phyloP scores from a whole-genome alignment of 1,140 invertebrate species.

The Pachyrhynchus sulphureomaculatus region DNA sequence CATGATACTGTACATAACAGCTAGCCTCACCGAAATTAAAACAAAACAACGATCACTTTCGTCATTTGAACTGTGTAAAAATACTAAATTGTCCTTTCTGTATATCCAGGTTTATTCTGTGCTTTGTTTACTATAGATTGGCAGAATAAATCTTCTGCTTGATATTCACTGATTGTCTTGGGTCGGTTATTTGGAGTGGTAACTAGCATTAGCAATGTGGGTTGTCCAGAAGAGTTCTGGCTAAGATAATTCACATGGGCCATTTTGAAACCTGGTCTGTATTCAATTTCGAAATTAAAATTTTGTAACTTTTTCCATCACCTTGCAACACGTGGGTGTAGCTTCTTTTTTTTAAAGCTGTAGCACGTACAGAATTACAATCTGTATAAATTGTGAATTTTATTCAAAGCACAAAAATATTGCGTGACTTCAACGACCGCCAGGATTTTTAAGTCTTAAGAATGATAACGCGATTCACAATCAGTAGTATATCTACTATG shows the following conservation, averaged over 20 bases:
- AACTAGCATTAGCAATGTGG: neutral
- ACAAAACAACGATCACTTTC: constrained; percentile 10
- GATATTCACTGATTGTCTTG: too few species aligned
- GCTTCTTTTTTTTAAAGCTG: constrained; percentile 9
- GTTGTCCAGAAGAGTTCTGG: neutral
- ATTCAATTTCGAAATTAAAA: constrained; percentile 1
- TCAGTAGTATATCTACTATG: neutral
- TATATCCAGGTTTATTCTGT: constrained; percentile 5
- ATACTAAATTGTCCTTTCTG: constrained; percentile 5
- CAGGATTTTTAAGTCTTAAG: constrained; percentile 9
- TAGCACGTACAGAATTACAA: constrained; percentile 8
- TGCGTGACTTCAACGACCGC: constrained; percentile 4
- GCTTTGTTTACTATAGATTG: neutral
- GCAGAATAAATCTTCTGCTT: neutral
- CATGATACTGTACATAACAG: too few species aligned
- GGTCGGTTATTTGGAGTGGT: too few species aligned
- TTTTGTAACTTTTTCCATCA: constrained; percentile 4
- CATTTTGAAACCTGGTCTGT: neutral
- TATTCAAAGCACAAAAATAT: constrained; percentile 5
- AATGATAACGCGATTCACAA: constrained; percentile 13
- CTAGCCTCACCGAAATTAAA: neutral
- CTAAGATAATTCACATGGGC: neutral
- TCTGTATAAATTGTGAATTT: constrained; percentile 12
- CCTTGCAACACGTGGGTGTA: constrained; percentile 8
- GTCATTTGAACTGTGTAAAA: too few species aligned